phyloP scores from a whole-genome alignment of 2,797 vertebrate genomes.

The Pelochelys cantorii region DNA sequence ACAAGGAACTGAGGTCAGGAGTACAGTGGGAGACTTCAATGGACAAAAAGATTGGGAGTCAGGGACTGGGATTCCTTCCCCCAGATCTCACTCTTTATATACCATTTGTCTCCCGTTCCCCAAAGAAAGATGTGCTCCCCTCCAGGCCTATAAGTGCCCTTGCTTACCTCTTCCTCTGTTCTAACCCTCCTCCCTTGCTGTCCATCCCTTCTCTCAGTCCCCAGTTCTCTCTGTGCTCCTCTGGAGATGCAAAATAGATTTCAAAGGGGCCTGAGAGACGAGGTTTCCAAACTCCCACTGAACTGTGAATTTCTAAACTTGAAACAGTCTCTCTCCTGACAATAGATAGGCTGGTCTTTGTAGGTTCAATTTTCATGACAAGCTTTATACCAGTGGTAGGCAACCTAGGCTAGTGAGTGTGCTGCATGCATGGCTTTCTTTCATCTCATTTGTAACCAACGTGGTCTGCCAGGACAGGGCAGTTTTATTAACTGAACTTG shows the following conservation, averaged over 20 bases:
- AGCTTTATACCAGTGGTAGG: not conserved
- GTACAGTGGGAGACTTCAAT: not conserved
- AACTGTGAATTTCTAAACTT: not conserved
- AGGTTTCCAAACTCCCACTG: not conserved
- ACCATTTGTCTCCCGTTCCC: not conserved
- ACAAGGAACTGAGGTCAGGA: too few relatives aligned
- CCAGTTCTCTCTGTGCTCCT: not conserved
- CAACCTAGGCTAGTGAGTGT: too few relatives aligned
- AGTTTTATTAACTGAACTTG: too few relatives aligned
- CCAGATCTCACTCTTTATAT: not conserved
- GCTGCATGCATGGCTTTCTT: too few relatives aligned
- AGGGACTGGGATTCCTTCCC: not conserved
- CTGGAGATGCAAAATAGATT: not conserved
- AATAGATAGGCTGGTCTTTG: not conserved
- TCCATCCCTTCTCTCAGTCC: not conserved
- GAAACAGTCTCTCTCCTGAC: not conserved
- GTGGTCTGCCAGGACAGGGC: too few relatives aligned
- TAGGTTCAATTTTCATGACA: not conserved
- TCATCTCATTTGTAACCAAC: too few relatives aligned
- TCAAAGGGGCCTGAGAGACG: not conserved
- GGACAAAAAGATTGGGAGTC: not conserved
- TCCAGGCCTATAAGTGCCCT: not conserved
- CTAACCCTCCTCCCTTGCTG: accelerated
- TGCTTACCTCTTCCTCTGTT: not conserved
- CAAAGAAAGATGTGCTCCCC: not conserved